Evolutionary conservation across 2,113 vertebrate genomes (phyloP).

Genomic region (Mohoua ochrocephala): DNA sequence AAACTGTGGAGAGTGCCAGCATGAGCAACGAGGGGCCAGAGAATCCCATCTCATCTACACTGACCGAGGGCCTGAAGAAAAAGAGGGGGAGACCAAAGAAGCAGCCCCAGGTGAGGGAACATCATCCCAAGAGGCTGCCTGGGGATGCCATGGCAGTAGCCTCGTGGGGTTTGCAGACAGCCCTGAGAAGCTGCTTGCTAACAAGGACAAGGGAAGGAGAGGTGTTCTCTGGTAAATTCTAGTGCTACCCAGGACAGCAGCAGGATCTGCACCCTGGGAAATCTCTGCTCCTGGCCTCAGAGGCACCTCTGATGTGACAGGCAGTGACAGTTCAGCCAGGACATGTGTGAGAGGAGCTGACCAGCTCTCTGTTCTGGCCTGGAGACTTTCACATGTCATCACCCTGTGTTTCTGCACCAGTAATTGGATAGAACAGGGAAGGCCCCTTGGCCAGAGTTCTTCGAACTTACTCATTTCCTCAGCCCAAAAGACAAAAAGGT

Average conservation of each 20-base stretch:
- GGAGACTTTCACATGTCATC: background rate
- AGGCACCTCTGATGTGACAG: background rate
- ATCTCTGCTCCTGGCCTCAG: background rate
- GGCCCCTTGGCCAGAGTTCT: background rate
- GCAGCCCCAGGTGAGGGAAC: conserved; percentile 37
- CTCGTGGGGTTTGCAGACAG: background rate
- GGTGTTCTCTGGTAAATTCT: background rate
- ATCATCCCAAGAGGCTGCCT: background rate
- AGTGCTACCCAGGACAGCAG: background rate
- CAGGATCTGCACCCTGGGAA: background rate
- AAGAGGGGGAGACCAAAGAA: conserved; percentile 65
- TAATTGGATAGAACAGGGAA: background rate
- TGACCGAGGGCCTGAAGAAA: background rate
- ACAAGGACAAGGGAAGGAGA: background rate
- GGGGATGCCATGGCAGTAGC: background rate
- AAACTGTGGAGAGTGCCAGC: background rate
- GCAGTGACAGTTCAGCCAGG: background rate
- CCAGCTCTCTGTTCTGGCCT: background rate
- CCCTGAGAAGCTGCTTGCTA: background rate
- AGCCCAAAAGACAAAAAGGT: background rate
- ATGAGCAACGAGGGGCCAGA: conserved; percentile 25
- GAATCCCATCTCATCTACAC: background rate
- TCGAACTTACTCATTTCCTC: background rate
- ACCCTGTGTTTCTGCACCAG: background rate
- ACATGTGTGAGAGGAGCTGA: background rate